Conservation (phyloP, 1,140 invertebrate species). For the Tetramorium alpestre region DNA sequence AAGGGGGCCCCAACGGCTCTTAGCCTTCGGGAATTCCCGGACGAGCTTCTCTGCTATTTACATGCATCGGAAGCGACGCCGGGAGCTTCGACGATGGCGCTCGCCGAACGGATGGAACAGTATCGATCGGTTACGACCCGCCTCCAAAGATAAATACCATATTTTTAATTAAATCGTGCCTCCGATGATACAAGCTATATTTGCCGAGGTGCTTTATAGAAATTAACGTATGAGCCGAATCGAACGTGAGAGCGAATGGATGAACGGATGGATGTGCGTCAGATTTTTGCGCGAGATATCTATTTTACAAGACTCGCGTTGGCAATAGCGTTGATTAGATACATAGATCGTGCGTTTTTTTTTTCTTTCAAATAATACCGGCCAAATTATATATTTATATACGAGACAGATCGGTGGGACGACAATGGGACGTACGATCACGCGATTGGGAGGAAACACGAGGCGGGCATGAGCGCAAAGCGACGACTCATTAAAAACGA, state of each 20-base stretch:
- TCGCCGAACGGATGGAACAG: constrained; percentile 51
- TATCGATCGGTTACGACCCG: constrained; percentile 52
- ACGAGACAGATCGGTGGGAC: constrained; percentile 9
- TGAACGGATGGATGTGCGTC: constrained; percentile 8
- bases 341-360: not conserved
- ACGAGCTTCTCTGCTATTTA: constrained; percentile 56
- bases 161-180: constrained; percentile 60
- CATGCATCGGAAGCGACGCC: constrained; percentile 58
- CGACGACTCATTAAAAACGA: constrained; percentile 52
- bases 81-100: constrained; percentile 57
- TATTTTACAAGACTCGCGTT: not conserved
- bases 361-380: constrained; percentile 17
- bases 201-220: constrained; percentile 56
- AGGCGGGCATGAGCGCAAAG: not conserved
- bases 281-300: constrained; percentile 37
- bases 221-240: constrained; percentile 44
- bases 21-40: constrained; percentile 61
- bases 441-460: not conserved
- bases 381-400: not conserved
- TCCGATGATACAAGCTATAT: constrained; percentile 32
- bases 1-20: constrained; percentile 45
- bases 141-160: constrained; percentile 59
- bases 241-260: not conserved
- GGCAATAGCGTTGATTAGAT: not conserved
- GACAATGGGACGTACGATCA: not conserved